Evolutionary conservation across 2,797 vertebrate genomes (phyloP).

Genomic region (Cottoperca gobio): DNA sequence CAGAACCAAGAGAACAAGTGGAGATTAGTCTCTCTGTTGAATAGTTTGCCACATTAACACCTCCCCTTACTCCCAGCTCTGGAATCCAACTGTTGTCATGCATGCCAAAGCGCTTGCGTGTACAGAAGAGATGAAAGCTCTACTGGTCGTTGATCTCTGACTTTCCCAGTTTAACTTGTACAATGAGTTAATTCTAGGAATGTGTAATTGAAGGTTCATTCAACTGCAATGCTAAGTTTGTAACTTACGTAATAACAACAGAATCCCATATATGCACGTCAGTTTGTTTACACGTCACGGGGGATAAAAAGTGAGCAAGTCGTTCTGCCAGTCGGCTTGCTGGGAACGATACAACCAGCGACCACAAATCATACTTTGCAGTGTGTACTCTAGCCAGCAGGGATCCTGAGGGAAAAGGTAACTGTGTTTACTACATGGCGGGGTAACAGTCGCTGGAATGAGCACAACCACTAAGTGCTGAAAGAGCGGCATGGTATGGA

Average conservation of each 20-base stretch:
- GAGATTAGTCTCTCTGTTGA: constrained; percentile 72
- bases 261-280: constrained; percentile 17
- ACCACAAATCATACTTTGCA: constrained; percentile 61
- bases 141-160: constrained; percentile 47
- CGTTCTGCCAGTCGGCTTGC: constrained; percentile 16
- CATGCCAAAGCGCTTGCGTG: constrained; percentile 56
- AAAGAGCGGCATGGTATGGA: constrained; percentile 56
- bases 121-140: constrained; percentile 58
- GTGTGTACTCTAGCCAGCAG: constrained; percentile 47
- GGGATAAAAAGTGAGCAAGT: constrained; percentile 35
- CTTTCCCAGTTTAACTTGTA: constrained; percentile 49
- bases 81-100: constrained; percentile 62
- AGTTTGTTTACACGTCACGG: constrained; percentile 51
- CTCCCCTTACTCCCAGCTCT: constrained; percentile 23
- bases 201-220: constrained; percentile 28
- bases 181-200: constrained; percentile 36
- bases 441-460: constrained; percentile 43
- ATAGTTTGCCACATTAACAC: constrained; percentile 79
- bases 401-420: constrained; percentile 59
- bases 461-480: constrained; percentile 59
- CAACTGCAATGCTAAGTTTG: constrained; percentile 26
- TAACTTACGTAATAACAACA: neutral
- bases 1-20: constrained; percentile 60
- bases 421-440: constrained; percentile 51
- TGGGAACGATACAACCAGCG: constrained; percentile 31